These are phyloP conservation scores for Metacarcinus magister DNA, from an alignment of 2,888 invertebrate genomes.

Conservation along the genomic window DNA sequence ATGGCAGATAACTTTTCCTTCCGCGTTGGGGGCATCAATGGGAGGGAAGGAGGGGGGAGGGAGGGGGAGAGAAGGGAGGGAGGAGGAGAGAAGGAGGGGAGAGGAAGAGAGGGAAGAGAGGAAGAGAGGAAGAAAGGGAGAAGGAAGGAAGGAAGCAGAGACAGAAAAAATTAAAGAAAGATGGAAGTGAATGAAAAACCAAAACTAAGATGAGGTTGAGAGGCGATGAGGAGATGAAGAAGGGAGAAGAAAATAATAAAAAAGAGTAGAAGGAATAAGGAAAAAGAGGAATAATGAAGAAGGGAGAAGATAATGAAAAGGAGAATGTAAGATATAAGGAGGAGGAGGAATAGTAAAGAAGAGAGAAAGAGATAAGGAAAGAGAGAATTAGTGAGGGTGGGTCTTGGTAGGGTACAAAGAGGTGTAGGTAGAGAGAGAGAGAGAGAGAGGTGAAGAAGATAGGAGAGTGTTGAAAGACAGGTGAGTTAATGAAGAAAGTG, in stretches of 20 bases:
- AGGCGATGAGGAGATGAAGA: not conserved
- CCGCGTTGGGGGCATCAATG: not conserved
- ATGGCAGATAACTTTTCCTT: conserved; percentile 32
- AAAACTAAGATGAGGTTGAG: not conserved
- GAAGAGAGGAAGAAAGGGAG: not conserved
- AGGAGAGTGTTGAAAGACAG: not conserved
- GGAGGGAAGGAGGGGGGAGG: not conserved
- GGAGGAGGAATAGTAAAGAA: not conserved
- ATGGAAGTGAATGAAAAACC: not conserved
- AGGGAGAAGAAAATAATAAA: no score
- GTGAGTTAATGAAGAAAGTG: not conserved
- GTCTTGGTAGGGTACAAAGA: not conserved
- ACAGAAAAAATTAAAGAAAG: not conserved
- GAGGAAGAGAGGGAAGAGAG: not conserved
- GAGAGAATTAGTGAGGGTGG: not conserved
- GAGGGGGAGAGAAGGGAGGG: not conserved
- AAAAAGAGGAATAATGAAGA: not conserved
- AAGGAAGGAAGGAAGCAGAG: not conserved
- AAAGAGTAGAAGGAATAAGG: not conserved
- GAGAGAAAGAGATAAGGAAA: not conserved
- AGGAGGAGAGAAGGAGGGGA: not conserved
- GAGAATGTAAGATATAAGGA: not conserved
- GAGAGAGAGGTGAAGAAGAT: not conserved
- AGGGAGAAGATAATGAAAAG: not conserved
- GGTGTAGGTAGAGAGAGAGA: not conserved